Base-by-base conservation (phyloP, 2,888 invertebrate species). In the Globia sparganii region DNA sequence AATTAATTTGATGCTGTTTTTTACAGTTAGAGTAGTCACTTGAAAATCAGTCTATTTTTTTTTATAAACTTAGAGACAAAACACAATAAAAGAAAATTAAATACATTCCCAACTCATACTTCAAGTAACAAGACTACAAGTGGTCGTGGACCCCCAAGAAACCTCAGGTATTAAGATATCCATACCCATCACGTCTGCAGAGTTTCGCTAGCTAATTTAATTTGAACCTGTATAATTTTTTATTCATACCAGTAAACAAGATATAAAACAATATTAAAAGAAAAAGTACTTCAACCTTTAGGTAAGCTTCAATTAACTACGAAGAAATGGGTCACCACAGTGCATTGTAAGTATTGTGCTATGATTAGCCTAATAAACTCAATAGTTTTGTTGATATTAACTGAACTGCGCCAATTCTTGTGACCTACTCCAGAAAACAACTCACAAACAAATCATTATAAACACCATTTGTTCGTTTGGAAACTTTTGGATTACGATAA, bases 341-440 rank as follows among this genome's bases (percentile, higher is more conserved):
- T 25, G 6, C n/a, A 65, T n/a, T 64, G 37, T 72, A 49, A 2
- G 31, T 34, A 68, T 69, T 69, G 25, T 1, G 56, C 18, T 56
- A 78, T n/a, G n/a, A 69, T 61, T 34, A 49, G 40, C 34, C 37
- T 72, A n/a, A n/a, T n/a, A n/a, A n/a, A n/a, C n/a, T 43, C 31
- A 43, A 62, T 58, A 53, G 58, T 49, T 40, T 67, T 75, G 28
- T 82, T 72, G 40, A 31, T 68, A 65, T 56, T 66, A 25, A 46
- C 43, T 53, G 15, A 75, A 69, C 75, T 70, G 37, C 37, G 37
- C 43, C 69, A 65, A 82, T 65, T 56, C 13, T 28, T 37, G 3
- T 66, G 77, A 82, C 83, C 77, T 80, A 83, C 65, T 70, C 69
- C 34, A 66, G 43, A 69, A 70, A 82, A 21, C 43, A 13, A 13